phyloP scores from a whole-genome alignment of 1,140 invertebrate species.

The Cotesia chilonis region DNA sequence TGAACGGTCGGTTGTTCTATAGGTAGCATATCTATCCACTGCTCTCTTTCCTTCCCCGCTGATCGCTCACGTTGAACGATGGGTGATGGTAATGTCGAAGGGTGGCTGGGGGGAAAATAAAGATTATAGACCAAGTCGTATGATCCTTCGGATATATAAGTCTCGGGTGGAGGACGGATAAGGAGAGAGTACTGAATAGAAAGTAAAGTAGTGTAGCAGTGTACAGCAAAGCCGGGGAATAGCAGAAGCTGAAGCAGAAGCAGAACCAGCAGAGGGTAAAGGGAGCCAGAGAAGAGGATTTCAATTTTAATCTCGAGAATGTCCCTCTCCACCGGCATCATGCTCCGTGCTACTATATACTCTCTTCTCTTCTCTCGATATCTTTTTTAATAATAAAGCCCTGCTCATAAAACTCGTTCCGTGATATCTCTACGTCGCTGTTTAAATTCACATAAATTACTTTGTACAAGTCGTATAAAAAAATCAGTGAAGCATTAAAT shows the following conservation, averaged over 20 bases:
- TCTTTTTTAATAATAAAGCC: conserved; percentile 25
- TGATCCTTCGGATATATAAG: conserved; percentile 20
- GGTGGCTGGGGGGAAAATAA: conserved; percentile 3
- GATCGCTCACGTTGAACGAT: too few relatives aligned
- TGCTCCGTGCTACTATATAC: conserved; percentile 3
- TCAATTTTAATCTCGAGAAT: conserved; percentile 37
- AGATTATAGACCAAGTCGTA: conserved; percentile 30
- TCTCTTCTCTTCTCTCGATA: conserved; percentile 32
- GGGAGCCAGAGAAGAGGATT: conserved; percentile 21
- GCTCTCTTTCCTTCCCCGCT: too few relatives aligned
- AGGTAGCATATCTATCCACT: not conserved
- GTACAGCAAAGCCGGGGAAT: not conserved
- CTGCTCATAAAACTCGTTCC: conserved; percentile 33
- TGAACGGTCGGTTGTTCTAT: conserved; percentile 23
- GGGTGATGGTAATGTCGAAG: too few relatives aligned
- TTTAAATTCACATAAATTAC: conserved; percentile 34
- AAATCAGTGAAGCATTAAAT: conserved; percentile 27
- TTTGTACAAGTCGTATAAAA: conserved; percentile 29
- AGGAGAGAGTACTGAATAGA: not conserved
- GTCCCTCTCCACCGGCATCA: conserved; percentile 37
- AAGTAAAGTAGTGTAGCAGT: too few relatives aligned
- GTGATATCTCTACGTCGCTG: conserved; percentile 25
- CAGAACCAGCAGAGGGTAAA: not conserved
- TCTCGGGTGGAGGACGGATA: not conserved
- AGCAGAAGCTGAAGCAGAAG: not conserved